Base-by-base conservation (phyloP, 2,113 vertebrate species). In the Pollimyrus isidori region DNA sequence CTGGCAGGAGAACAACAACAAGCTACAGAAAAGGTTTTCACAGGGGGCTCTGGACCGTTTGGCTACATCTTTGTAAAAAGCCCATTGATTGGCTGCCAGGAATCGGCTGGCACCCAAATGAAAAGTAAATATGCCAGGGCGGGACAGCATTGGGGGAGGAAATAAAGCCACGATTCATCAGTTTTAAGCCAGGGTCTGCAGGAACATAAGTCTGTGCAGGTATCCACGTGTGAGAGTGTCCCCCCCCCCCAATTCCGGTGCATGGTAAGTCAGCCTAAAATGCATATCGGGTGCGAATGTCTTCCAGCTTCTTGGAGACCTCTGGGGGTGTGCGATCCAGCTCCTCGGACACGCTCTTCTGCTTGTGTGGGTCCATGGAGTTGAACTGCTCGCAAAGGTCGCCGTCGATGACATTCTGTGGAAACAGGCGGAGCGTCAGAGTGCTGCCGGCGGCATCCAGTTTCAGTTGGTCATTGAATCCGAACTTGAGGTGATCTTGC, bases 311-410 rank as follows among this genome's bases (percentile, higher is more conserved):
- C 95, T 99, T 99, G 39, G 98, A 99, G 82, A 99, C 98, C 90
- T 99, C 98, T 0, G 98, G 97, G 0, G 98, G 98, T 0, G 98
- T 99, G 89, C 98, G 92, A 95, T 99, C 98, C 91, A 99, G 94
- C 93, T 99, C 98, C 90, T 99, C 98, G 0, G 98, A 97, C 80
- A 99, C 98, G 0, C 99, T 99, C 91, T 99, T 99, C 94, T 99
- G 98, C 89, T 99, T 99, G 93, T 97, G 97, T 1, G 97, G 98
- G 88, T 99, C 98, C 98, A 99, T 99, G n/a, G 98, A 99, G 93
- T 99, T 99, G 90, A 99, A 99, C 94, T 99, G 98, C 92, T 99
- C 98, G 89, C 98, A 99, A 62, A 99, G 97, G 92, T 99, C 98
- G 88, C 98, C 98, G 88, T 99, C 98, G 23, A 99, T 99, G 94